Percentiles rank a stretch among this genome's conserved stretches.
phyloP scores from a whole-genome alignment of 2,797 vertebrate species.

The Phoebastria nigripes region DNA sequence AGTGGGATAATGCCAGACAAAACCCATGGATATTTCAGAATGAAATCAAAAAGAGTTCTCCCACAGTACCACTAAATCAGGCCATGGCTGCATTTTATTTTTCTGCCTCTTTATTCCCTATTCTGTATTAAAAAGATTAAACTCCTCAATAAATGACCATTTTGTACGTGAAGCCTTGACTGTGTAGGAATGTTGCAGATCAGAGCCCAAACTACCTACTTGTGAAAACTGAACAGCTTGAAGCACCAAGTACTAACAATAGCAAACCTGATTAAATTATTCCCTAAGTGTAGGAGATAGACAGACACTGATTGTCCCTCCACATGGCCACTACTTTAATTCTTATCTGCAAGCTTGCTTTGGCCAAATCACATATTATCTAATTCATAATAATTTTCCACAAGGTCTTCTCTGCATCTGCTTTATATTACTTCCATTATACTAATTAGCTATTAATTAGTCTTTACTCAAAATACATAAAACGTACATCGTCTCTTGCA shows the following conservation, averaged over 20 bases:
- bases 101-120: background rate
- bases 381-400: slow-evolving; percentile 73
- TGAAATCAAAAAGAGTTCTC: background rate
- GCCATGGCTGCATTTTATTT: background rate
- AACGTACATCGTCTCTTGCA: slow-evolving; percentile 54
- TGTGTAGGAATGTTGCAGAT: slow-evolving; percentile 51
- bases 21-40: background rate
- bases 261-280: slow-evolving; percentile 72
- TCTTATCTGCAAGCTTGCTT: slow-evolving; percentile 64
- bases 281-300: slow-evolving; percentile 45
- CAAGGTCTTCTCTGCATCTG: slow-evolving; percentile 77
- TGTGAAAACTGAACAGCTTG: slow-evolving; percentile 74
- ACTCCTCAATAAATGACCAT: background rate
- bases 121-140: background rate
- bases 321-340: slow-evolving; percentile 69
- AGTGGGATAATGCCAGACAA: background rate
- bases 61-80: background rate
- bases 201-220: slow-evolving; percentile 33
- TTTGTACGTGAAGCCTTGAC: slow-evolving; percentile 36
- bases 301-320: slow-evolving; percentile 63
- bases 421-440: slow-evolving; percentile 73
- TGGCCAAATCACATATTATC: slow-evolving; percentile 67
- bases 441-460: slow-evolving; percentile 81
- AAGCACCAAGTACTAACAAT: slow-evolving; percentile 61
- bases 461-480: slow-evolving; percentile 71